phyloP scores from a whole-genome alignment of 2,888 invertebrate genomes.

The Eubasilissa splendida region DNA sequence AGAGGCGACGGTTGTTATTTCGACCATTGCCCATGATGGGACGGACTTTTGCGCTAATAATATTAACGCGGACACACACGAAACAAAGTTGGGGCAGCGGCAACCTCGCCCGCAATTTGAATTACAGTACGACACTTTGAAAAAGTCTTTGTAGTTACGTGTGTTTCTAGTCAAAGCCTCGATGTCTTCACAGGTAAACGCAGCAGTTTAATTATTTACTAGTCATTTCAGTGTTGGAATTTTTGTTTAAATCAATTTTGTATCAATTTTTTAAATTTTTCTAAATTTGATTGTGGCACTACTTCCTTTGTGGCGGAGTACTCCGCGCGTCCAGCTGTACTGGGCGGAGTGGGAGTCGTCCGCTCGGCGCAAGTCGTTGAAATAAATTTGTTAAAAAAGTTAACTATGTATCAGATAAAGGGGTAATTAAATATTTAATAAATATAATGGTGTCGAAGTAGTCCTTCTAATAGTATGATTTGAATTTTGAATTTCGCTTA shows the following conservation, averaged over 20 bases:
- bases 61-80: background rate
- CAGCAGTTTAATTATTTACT: background rate
- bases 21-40: conserved; percentile 4
- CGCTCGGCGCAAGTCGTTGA: background rate
- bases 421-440: background rate
- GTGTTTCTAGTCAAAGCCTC: background rate
- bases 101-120: conserved; percentile 6
- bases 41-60: background rate
- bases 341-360: background rate
- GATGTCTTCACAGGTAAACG: conserved; percentile 11
- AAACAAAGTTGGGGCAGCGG: background rate
- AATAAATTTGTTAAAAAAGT: background rate
- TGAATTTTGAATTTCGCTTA: background rate
- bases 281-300: background rate
- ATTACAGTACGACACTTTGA: background rate
- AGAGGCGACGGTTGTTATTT: background rate
- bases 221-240: background rate
- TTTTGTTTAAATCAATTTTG: background rate
- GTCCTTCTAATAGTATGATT: too few species aligned
- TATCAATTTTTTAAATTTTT: conserved; percentile 3
- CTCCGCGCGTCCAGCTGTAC: background rate
- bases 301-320: background rate
- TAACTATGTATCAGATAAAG: background rate
- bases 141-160: background rate
- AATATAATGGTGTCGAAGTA: background rate